Evolutionary conservation across 2,113 vertebrate genomes (phyloP), one percentile per base, ranked within the genome.

Genomic region (Scomber japonicus): DNA sequence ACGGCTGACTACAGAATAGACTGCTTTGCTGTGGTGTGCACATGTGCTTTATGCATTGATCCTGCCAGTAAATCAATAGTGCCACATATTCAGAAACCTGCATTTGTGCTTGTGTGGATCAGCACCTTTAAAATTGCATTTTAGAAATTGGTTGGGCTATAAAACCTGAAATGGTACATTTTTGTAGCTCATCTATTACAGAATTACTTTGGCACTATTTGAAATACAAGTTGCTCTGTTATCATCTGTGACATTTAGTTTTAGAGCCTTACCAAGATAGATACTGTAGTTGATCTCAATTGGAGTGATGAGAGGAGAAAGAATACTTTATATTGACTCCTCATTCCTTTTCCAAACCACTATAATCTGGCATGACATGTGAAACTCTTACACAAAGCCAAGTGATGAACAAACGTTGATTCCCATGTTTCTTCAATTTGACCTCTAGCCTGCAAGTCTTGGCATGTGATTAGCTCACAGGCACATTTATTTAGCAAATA

Each of bases 31-130:
- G 24, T 90, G 86, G 90, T 89, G 89, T 75, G 92, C 93, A 93
- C 86, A 90, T 95, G 91, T 91, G 93, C 91, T 94, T 94, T 92
- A 91, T 92, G 88, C 92, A 95, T 92, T 93, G 92, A 93, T 93
- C 88, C 74, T 71, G 48, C 84, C 71, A 85, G 93, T 65, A 68
- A 81, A 95, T 94, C 89, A 94, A 94, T 81, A 73, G 56, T 49
- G 57, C 31, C 65, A 71, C 75, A 84, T 81, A 85, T 83, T 72
- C 65, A 84, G 17, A 77, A 71, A 60, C 54, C 46, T 54, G 54
- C 46, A 75, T 89, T 86, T 84, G 70, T 17, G 59, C 59, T 80
- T 74, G 21, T 50, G 31, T 21, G 9, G 9, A 55, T 69, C 40
- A 64, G 11, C 35, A 46, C 24, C 40, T 70, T 69, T 76, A 40